phyloP scores from a whole-genome alignment of 2,888 invertebrate species.

The Caenorhabditis doughertyi region DNA sequence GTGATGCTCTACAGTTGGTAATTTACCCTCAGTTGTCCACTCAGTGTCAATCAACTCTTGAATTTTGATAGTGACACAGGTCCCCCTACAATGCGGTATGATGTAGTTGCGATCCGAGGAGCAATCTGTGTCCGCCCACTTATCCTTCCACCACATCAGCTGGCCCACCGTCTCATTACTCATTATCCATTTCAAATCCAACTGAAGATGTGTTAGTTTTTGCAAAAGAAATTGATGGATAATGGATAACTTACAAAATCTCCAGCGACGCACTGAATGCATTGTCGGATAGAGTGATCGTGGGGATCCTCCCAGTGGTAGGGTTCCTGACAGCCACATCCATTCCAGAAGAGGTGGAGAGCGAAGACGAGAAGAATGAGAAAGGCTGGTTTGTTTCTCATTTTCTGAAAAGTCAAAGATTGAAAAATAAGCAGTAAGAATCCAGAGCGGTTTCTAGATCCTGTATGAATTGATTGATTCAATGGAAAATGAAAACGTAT shows the following conservation, averaged over 20 bases:
- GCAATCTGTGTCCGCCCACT: not conserved
- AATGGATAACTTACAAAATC: not conserved
- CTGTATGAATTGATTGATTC: too few species aligned
- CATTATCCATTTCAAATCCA: not conserved
- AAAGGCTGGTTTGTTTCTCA: too few species aligned
- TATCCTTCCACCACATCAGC: not conserved
- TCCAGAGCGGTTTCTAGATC: too few species aligned
- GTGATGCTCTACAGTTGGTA: too few species aligned
- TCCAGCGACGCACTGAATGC: not conserved
- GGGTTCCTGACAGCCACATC: too few species aligned
- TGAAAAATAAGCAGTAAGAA: too few species aligned
- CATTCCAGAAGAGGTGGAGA: too few species aligned
- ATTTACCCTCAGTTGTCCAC: too few species aligned
- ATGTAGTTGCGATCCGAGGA: not conserved
- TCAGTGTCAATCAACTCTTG: too few species aligned
- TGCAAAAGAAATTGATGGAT: not conserved
- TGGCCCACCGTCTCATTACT: not conserved
- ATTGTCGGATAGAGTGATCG: not conserved
- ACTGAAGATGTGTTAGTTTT: not conserved
- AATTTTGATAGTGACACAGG: not conserved
- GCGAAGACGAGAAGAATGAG: not conserved
- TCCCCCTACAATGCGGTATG: not conserved
- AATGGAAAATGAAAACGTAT: too few species aligned
- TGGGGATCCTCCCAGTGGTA: too few species aligned
- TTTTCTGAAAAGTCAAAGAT: too few species aligned